Base-by-base conservation (phyloP, 2,797 vertebrate genomes). In the Psittacula echo region DNA sequence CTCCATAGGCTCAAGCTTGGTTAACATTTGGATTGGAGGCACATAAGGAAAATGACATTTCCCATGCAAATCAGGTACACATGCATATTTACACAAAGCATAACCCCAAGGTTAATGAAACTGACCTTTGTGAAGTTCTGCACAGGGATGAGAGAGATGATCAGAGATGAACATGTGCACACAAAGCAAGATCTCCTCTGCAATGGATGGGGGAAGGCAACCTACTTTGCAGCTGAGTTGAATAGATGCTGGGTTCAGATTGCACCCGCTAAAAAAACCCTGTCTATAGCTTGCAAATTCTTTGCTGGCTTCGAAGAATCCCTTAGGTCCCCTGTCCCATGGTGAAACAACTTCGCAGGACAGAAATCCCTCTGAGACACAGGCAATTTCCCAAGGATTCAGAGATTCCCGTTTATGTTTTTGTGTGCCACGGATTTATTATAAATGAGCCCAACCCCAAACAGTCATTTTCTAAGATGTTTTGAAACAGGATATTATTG, bases 401-500 rank as follows among this genome's bases (percentile, higher is more conserved):
- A 64, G 61, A 89, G 77, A 77, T 32, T 87, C 90, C 65, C 5
- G 0, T 89, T 91, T 51, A 47, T 68, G 93, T 74, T 93, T 92
- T 48, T 76, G 87, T 91, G 93, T 94, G 90, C 85, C 94, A 94
- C 6, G 3, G 85, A 32, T 85, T 45, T 91, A 70, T 72, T 70
- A 74, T 6, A 79, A 79, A 87, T 54, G 34, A 65, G 68, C 62
- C 81, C 80, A 83, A 75, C 58, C 61, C 45, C 68, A 76, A 75
- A 39, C 37, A 93, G 79, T 62, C 44, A 68, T 96, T 94, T 95
- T 93, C 86, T 87, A 93, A 89, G 68, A 45, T 77, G 77, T 80
- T 94, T 90, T 83, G 72, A 85, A 94, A 62, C 32, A 85, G 66
- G 50, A 61, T 67, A 53, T 87, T 77, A 77, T 65, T 77, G 51